Evolutionary conservation across 2,113 vertebrate species (phyloP), one percentile per base, ranked within the genome.

Genomic region (Piaya cayana): DNA sequence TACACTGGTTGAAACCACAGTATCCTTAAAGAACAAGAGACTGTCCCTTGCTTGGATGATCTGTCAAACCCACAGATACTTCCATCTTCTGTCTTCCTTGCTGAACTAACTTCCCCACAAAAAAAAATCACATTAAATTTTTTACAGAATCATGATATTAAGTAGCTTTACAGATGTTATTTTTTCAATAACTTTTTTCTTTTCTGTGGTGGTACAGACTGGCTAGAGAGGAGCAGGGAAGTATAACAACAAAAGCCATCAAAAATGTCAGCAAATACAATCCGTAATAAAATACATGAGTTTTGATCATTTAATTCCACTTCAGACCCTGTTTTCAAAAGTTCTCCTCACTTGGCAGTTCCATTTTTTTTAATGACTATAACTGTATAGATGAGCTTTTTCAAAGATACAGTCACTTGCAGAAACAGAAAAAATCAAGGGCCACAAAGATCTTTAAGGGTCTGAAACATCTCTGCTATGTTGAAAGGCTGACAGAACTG

Each of bases 151-250:
- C 1, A 14, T 59, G 1, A 26, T 30, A 87, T 23, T 65, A 90
- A 60, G 36, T 81, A 80, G 21, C 3, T 86, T 94, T 76, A 36
- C 1, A 42, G 25, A 56, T 64, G 8, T 29, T 12, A 29, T 42
- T 68, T 86, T 82, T 62, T 30, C 6, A 80, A 68, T 7, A 36
- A 23, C 37, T 42, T 3, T 8, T 37, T 69, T n/a, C n/a, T 83
- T 81, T 67, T 5, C 15, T 63, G 2, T 13, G 68, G 11, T 47
- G 7, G 1, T 27, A 11, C 16, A 79, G 9, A 32, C 3, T 49
- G 4, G 4, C 1, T 29, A 11, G 4, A 1, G 12, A 5, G 2
- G 9, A 8, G 1, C 0, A 0, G 2, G 8, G 2, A 8, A 4
- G n/a, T 60, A 27, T 4, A 18, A 9, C 2, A 27, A 39, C 2